phyloP scores from a whole-genome alignment of 1,140 invertebrate genomes.

The Pseudomyrmex sp. region DNA sequence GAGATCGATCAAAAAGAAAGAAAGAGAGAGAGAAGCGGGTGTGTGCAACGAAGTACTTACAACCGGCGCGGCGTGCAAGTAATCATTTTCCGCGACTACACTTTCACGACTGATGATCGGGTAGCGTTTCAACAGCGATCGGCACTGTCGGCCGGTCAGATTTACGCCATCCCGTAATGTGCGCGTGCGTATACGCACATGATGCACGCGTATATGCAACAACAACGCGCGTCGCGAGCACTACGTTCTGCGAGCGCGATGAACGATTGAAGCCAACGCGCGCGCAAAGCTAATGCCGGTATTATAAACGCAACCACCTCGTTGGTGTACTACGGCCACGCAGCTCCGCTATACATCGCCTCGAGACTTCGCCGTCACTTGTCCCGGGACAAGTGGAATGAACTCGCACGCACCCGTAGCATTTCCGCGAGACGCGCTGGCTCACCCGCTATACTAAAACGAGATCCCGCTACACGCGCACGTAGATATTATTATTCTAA shows the following conservation, averaged over 20 bases:
- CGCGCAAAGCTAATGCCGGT: slow-evolving; percentile 46
- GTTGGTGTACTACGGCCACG: slow-evolving; percentile 20
- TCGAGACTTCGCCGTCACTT: slow-evolving; percentile 29
- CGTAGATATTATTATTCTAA: slow-evolving; percentile 17
- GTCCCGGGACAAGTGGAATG: slow-evolving; percentile 63
- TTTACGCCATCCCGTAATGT: slow-evolving; percentile 70
- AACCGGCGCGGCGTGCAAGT: slow-evolving; percentile 39
- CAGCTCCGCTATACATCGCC: slow-evolving; percentile 25
- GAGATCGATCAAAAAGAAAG: slow-evolving; percentile 11
- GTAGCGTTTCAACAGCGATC: slow-evolving; percentile 76
- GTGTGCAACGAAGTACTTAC: slow-evolving; percentile 27
- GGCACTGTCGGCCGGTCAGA: slow-evolving; percentile 69
- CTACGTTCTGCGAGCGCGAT: background rate
- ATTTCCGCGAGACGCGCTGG: slow-evolving; percentile 47
- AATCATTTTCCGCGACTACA: slow-evolving; percentile 78
- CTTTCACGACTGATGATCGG: slow-evolving; percentile 81
- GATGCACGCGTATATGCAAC: no score
- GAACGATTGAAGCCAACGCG: slow-evolving; percentile 29
- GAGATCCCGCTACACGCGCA: slow-evolving; percentile 37
- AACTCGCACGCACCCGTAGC: slow-evolving; percentile 35
- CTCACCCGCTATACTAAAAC: slow-evolving; percentile 18
- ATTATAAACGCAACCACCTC: slow-evolving; percentile 47
- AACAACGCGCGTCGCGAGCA: no score
- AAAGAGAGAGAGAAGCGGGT: slow-evolving; percentile 30
- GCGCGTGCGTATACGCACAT: background rate